Evolutionary conservation across 1,140 invertebrate genomes (phyloP), one percentile per base, ranked within the genome.

Genomic region (Conus betulinus): DNA sequence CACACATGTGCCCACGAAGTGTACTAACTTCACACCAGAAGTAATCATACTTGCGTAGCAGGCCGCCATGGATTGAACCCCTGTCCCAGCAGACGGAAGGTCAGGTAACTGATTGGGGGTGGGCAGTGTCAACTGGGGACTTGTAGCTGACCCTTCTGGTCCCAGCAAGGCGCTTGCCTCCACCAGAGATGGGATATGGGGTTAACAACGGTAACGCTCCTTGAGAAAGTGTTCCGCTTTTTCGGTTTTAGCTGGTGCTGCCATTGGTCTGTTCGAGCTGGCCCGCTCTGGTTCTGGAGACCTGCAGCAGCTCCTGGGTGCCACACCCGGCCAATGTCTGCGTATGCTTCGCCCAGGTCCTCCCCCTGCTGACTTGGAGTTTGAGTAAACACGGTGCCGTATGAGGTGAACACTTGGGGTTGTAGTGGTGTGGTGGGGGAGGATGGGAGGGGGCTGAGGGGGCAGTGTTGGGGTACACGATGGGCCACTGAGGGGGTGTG

Each of bases 31-130:
- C n/a, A n/a, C n/a, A n/a, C n/a, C 39, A 39, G 39, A 39, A 3
- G 39, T 39, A 39, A 39, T 1, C 91, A 88, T 79, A 93, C 93
- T 91, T 91, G 87, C 89, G 92, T 11, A 93, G 90, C 53, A 92
- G 91, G 76, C 90, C 90, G 91, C 90, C 17, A 93, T 90, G 52
- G 90, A 91, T 76, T 87, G 17, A 91, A 86, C 17, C 84, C 89
- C 52, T 89, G 85, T 27, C 85, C n/a, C 88, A 20, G 90, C 87
- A 15, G 85, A 78, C 15, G 83, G 86, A 17, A 92, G 76, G 63
- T 92, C 90, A 11, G 88, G 63, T 10, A 92, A 90, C 78, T 92
- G 91, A 85, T 87, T 91, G 7, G 93, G 90, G 76, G 91, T 91
- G 23, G 92, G 90, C 55, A 90, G 84, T 4, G 89, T 74, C 27